Percentiles rank a stretch among this genome's conserved stretches.
phyloP scores from a whole-genome alignment of 2,113 vertebrate species.

The Zootoca vivipara region DNA sequence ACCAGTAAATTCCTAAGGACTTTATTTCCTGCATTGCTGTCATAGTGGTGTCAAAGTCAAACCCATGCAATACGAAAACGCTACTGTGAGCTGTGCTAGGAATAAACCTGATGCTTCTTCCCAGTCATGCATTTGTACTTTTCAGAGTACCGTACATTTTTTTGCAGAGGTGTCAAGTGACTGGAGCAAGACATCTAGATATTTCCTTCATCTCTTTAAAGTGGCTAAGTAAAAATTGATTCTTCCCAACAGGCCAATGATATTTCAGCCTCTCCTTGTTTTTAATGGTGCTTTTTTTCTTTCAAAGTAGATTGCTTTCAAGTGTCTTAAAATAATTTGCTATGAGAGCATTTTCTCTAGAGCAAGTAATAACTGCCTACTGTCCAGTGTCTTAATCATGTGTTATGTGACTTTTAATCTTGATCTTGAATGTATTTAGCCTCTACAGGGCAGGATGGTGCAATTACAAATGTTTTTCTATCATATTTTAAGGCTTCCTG shows the following conservation, averaged over 20 bases:
- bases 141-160: neutral
- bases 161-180: constrained; percentile 23
- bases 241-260: constrained; percentile 48
- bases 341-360: constrained; percentile 55
- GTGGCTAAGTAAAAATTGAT: constrained; percentile 44
- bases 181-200: accelerated
- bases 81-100: neutral
- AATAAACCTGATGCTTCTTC: constrained; percentile 28
- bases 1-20: neutral
- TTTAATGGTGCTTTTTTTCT: constrained; percentile 68
- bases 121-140: neutral
- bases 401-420: constrained; percentile 24
- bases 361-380: constrained; percentile 66
- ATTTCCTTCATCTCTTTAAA: constrained; percentile 50
- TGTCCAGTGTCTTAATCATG: constrained; percentile 66
- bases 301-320: constrained; percentile 62
- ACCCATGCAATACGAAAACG: neutral
- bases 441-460: constrained; percentile 47
- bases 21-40: neutral
- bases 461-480: constrained; percentile 43
- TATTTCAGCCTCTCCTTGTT: constrained; percentile 58
- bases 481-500: constrained; percentile 37
- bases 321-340: constrained; percentile 70
- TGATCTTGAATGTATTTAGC: constrained; percentile 51
- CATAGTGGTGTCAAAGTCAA: neutral